These are phyloP conservation scores for Octodonta nipae DNA, from an alignment of 2,888 invertebrate genomes.

Conservation along the genomic window DNA sequence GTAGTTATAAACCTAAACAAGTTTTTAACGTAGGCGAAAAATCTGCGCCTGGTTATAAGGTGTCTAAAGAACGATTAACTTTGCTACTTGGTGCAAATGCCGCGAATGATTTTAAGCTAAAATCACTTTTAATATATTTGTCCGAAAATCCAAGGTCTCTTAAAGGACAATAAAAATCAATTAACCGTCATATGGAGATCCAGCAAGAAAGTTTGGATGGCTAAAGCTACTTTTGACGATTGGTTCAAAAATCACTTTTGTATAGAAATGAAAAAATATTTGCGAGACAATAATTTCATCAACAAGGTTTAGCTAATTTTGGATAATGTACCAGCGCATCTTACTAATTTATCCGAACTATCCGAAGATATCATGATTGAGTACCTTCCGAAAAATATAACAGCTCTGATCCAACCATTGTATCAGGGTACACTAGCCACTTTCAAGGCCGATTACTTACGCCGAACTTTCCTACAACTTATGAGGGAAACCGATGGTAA, in stretches of 20 bases:
- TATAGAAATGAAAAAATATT: background rate
- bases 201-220: slow-evolving; percentile 1
- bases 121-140: slow-evolving; percentile 1
- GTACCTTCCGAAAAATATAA: slow-evolving; percentile 1
- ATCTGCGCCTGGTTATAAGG: background rate
- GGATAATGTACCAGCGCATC: background rate
- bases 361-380: background rate
- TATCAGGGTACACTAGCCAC: slow-evolving; percentile 1
- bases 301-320: background rate
- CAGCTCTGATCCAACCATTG: slow-evolving; percentile 1
- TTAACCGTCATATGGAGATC: background rate
- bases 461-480: background rate
- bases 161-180: background rate
- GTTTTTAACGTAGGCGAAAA: slow-evolving; percentile 1
- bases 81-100: slow-evolving; percentile 1
- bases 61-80: slow-evolving; percentile 1
- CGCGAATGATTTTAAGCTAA: background rate
- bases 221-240: background rate
- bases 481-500: background rate
- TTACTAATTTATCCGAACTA: background rate
- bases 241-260: slow-evolving; percentile 1
- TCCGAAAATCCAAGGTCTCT: background rate
- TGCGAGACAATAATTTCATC: background rate
- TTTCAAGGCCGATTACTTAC: slow-evolving; percentile 1
- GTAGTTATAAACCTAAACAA: background rate